Percentiles rank a stretch among this genome's conserved stretches.
phyloP scores from a whole-genome alignment of 2,797 vertebrate genomes.

The Gymnoscopelus microlampas region DNA sequence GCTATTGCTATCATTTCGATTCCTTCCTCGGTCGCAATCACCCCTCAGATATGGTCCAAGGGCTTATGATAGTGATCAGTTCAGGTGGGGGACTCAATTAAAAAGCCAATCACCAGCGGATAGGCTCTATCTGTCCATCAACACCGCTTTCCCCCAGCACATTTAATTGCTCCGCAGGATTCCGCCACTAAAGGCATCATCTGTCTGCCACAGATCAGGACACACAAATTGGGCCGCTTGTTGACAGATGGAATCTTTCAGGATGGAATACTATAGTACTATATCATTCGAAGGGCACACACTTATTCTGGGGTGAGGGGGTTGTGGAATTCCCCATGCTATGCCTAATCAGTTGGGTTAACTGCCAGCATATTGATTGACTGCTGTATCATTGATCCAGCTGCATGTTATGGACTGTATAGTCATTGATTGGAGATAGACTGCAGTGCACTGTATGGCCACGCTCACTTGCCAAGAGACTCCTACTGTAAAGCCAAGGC shows the following conservation, averaged over 20 bases:
- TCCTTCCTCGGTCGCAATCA: constrained; percentile 37
- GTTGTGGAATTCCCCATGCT: constrained; percentile 52
- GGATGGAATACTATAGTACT: constrained; percentile 25
- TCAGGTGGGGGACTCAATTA: constrained; percentile 79
- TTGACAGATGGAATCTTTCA: constrained; percentile 68
- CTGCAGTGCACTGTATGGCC: constrained; percentile 33
- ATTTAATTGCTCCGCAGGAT: constrained; percentile 70
- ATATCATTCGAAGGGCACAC: constrained; percentile 17
- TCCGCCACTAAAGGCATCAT: constrained; percentile 67
- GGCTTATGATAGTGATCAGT: constrained; percentile 73
- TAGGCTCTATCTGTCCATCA: constrained; percentile 78
- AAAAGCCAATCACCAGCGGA: constrained; percentile 76
- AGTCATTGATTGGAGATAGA: constrained; percentile 60
- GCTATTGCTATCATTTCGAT: constrained; percentile 19
- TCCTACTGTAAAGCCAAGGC: constrained; percentile 36
- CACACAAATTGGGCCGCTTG: constrained; percentile 52
- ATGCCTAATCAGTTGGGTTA: constrained; percentile 72
- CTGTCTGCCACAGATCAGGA: constrained; percentile 59
- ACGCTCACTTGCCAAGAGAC: constrained; percentile 19
- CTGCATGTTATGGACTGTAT: constrained; percentile 66
- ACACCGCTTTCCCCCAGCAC: constrained; percentile 43
- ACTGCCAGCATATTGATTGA: constrained; percentile 71
- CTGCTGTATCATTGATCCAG: constrained; percentile 3
- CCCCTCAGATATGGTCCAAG: constrained; percentile 58
- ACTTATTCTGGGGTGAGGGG: constrained; percentile 26